phyloP scores from a whole-genome alignment of 1,140 invertebrate species.

The Lucilia cuprina region DNA sequence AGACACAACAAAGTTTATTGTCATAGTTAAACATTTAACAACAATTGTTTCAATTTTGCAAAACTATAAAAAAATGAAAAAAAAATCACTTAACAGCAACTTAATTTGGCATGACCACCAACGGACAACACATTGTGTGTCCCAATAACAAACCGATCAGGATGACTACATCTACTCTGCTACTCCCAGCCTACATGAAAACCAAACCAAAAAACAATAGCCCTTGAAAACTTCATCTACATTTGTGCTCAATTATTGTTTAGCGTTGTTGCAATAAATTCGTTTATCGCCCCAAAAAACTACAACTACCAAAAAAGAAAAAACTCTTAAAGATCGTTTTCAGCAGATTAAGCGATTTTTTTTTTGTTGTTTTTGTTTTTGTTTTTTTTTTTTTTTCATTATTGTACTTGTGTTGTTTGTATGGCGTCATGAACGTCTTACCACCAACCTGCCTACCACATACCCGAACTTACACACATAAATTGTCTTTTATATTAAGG shows the following conservation, averaged over 20 bases:
- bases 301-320: not conserved
- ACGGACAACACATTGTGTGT: slow-evolving; percentile 2
- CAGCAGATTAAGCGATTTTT: slow-evolving; percentile 30
- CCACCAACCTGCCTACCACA: not conserved
- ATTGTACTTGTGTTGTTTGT: not conserved
- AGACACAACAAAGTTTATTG: slow-evolving; percentile 4
- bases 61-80: not conserved
- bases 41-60: not conserved
- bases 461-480: not conserved
- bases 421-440: not conserved
- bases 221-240: slow-evolving; percentile 30
- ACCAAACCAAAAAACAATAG: not conserved
- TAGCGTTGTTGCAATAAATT: slow-evolving; percentile 33
- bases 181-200: not conserved
- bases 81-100: slow-evolving; percentile 18
- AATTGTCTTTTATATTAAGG: not conserved
- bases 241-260: slow-evolving; percentile 26
- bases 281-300: slow-evolving; percentile 30
- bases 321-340: slow-evolving; percentile 12
- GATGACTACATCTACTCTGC: not conserved
- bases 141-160: not conserved
- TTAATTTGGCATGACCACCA: slow-evolving; percentile 28
- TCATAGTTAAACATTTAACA: not conserved
- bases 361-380: not conserved
- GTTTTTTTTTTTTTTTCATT: not conserved